Evolutionary conservation across 2,797 vertebrate species (phyloP).

Genomic region (Anguilla marmorata): DNA sequence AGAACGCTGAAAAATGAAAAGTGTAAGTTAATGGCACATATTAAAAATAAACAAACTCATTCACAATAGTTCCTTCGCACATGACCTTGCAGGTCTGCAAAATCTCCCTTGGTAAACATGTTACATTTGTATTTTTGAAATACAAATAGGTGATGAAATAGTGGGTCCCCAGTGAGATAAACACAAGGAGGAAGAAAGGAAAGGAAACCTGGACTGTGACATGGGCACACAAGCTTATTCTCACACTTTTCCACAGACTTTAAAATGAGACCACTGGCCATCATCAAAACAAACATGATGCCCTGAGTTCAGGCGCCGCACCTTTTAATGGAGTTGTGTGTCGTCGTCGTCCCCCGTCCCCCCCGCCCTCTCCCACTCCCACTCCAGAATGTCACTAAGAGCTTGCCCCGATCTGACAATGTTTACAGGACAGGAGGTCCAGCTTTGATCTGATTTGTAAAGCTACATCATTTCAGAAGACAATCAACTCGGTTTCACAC

Average conservation of each 20-base stretch:
- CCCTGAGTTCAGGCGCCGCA: not conserved
- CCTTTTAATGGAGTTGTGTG: not conserved
- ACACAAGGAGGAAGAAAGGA: not conserved
- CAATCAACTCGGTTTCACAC: not conserved
- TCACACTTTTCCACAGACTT: not conserved
- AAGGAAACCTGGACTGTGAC: not conserved
- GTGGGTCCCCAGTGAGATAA: slow-evolving; percentile 19
- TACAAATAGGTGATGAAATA: slow-evolving; percentile 21
- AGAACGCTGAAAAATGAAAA: not conserved
- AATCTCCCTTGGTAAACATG: slow-evolving; percentile 2
- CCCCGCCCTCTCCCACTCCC: not conserved
- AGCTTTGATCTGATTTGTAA: slow-evolving; percentile 2
- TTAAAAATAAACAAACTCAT: not conserved
- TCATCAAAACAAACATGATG: slow-evolving; percentile 14
- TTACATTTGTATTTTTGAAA: slow-evolving; percentile 7
- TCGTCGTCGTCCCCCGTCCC: too few relatives aligned
- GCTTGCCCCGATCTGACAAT: not conserved
- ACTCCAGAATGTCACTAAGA: not conserved
- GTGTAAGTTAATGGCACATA: not conserved
- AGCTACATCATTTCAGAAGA: not conserved
- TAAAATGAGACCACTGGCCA: slow-evolving; percentile 24
- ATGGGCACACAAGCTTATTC: slow-evolving; percentile 21
- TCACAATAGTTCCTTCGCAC: not conserved
- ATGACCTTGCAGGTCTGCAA: not conserved
- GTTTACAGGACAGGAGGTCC: slow-evolving; percentile 28